Base-by-base conservation (phyloP, 2,888 invertebrate species). In the Chrysina gloriosa region DNA sequence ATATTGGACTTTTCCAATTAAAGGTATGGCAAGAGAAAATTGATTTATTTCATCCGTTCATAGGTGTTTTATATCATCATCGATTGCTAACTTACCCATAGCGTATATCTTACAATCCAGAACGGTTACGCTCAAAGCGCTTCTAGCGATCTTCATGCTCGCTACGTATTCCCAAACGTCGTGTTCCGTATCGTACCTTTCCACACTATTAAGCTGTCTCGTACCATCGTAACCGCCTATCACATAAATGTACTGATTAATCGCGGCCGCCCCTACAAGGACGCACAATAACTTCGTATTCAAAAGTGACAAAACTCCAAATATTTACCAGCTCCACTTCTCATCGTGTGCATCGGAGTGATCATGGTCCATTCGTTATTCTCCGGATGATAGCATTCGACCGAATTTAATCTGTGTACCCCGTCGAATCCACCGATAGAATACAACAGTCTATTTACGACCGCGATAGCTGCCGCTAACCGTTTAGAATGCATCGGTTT, bases 351-450 rank as follows among this genome's bases (percentile, higher is more conserved):
- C 93, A 96, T 94, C 0, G 94, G 85, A 11, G 92, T 88, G 69
- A 95, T 88, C 79, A 90, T 88, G 0, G 89, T 90, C 97, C 97
- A 97, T 76, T 90, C 89, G 80, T 96, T 91, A 80, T 93, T 93
- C 84, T 97, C 97, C 0, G 97, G 96, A 82, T 96, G 94, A 83
- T 96, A 97, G 83, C 95, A 94, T 84, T 97, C 97, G 0, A 91
- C 94, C 31, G 92, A 91, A 73, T 86, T 86, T 67, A 95, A 86
- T 29, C 96, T 87, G 25, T 91, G 86, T 11, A 85, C 85, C 21
- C 97, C 96, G 83, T 97, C 94, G 81, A 92, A 96, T 0, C 96
- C 96, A 56, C 96, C 96, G 50, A 95, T 92, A 0, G 96, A 96
- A 83, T 91, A 92, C 71, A 91, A 83, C n/a, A 70, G 50, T 16